Evolutionary conservation across 2,113 vertebrate species (phyloP), one percentile per base, ranked within the genome.

Genomic region (Quiscalus mexicanus): DNA sequence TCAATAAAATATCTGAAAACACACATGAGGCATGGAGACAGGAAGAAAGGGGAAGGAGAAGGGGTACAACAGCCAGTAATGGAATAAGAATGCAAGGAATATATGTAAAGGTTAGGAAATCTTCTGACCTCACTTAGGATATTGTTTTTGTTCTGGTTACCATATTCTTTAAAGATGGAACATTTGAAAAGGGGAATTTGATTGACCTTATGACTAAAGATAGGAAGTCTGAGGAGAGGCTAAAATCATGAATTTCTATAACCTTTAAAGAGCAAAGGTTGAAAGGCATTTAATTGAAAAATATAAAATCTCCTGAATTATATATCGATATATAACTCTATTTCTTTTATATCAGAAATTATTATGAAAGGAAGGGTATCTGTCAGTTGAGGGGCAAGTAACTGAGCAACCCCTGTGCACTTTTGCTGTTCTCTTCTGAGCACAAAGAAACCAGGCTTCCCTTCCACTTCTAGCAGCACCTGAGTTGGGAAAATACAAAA

Each of bases 191-290:
- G 82, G 60, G 88, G 84, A 96, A 96, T 97, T 97, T 96, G 81
- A 97, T 95, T 97, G 94, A 97, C 82, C 91, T 98, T 97, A 93
- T 86, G 78, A 96, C 87, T 96, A 95, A 91, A 97, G 86, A 64
- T 92, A 85, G 84, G 94, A 97, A 86, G 79, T 93, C 59, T 89
- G 60, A 91, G 92, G 87, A 93, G 77, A 96, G 62, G 84, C 73
- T 94, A 90, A 94, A 97, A 92, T 96, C 86, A 90, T 94, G 95
- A 93, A 90, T 96, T 96, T 97, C 74, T 91, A 53, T 97, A 95
- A 97, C 92, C 92, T 97, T 98, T 97, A 97, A 96, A 97, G 92
- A 93, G 87, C 91, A 97, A 96, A 95, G 80, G 84, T 96, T 96
- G 92, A 97, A 89, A 84, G 96, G 75, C 71, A 94, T 95, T 93